These are phyloP conservation scores for Arothron firmamentum DNA, from an alignment of 2,113 vertebrate genomes.

Conservation along the genomic window DNA sequence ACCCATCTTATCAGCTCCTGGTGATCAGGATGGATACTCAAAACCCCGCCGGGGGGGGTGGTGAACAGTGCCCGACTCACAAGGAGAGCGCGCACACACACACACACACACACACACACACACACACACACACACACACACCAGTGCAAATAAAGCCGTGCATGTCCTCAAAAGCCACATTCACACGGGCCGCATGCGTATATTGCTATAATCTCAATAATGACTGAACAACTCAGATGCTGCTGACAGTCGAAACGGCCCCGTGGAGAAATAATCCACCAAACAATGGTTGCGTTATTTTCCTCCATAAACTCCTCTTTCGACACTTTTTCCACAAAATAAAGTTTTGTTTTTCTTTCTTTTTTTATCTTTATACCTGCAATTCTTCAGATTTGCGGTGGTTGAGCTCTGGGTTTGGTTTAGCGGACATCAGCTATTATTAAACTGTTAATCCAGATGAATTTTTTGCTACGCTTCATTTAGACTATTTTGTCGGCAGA, in stretches of 20 bases:
- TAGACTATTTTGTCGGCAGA: too few relatives aligned
- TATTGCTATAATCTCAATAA: slow-evolving; percentile 80
- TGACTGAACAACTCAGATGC: slow-evolving; percentile 73
- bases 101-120: slow-evolving; percentile 23
- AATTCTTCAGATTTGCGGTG: neutral
- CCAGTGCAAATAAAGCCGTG: slow-evolving; percentile 27
- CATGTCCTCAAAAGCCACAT: slow-evolving; percentile 20
- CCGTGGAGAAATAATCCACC: slow-evolving; percentile 61
- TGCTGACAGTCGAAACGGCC: slow-evolving; percentile 76
- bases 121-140: slow-evolving; percentile 28
- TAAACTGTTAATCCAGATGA: too few relatives aligned
- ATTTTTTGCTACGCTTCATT: too few relatives aligned
- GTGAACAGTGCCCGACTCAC: neutral
- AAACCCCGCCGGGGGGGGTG: slow-evolving; percentile 51
- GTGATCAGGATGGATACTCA: slow-evolving; percentile 71
- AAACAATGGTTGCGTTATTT: slow-evolving; percentile 48
- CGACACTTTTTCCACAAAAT: neutral
- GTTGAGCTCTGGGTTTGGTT: too few relatives aligned
- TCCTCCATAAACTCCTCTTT: slow-evolving; percentile 13
- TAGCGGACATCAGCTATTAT: too few relatives aligned
- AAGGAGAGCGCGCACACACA: slow-evolving; percentile 3
- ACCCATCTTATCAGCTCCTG: slow-evolving; percentile 80
- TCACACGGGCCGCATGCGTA: slow-evolving; percentile 15
- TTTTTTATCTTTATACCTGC: neutral
- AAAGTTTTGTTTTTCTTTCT: neutral